Evolutionary conservation across 37 sponge, comb jelly and placozoan species (phyloP), one percentile per base, ranked within the genome.

Genomic region (Crambe crambe): DNA sequence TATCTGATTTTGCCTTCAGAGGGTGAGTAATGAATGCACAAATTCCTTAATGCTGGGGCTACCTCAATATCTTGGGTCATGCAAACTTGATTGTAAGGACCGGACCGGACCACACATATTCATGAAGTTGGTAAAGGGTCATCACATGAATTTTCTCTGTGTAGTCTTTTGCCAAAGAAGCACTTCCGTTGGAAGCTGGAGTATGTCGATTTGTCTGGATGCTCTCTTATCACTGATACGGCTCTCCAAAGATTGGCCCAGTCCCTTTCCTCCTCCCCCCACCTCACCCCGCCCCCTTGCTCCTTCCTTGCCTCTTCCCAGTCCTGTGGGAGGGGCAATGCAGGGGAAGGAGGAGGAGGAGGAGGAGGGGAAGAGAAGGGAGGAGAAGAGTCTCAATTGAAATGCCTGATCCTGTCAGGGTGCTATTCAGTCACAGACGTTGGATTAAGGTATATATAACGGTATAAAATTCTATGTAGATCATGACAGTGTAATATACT

Each of bases 1-100:
- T 89, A n/a, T 80, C 87, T 5, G 94, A 93, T 72, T 90, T 81
- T 83, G 83, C 90, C 42, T 93, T 93, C 57, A 77, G 41, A 67
- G 84, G 94, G 94, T 93, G 29, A 81, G 88, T 37, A 39, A n/a
- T n/a, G n/a, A n/a, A n/a, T n/a, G n/a, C n/a, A n/a, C n/a, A n/a
- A 3, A 21, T 1, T 10, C 17, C 3, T 1, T 4, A 18, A 54
- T 54, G 56, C 12, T 54, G 56, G n/a, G n/a, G n/a, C n/a, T n/a
- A n/a, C n/a, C n/a, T n/a, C n/a, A n/a, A n/a, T n/a, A n/a, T n/a
- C n/a, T n/a, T n/a, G n/a, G n/a, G n/a, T n/a, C n/a, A n/a, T n/a
- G n/a, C n/a, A n/a, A n/a, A n/a, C n/a, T 54, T 20, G n/a, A n/a
- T n/a, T n/a, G n/a, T n/a, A n/a, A n/a, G n/a, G n/a, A n/a, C n/a